These are phyloP conservation scores for Drosophila emarginata DNA, from an alignment of 2,888 invertebrate species.

Conservation along the genomic window DNA sequence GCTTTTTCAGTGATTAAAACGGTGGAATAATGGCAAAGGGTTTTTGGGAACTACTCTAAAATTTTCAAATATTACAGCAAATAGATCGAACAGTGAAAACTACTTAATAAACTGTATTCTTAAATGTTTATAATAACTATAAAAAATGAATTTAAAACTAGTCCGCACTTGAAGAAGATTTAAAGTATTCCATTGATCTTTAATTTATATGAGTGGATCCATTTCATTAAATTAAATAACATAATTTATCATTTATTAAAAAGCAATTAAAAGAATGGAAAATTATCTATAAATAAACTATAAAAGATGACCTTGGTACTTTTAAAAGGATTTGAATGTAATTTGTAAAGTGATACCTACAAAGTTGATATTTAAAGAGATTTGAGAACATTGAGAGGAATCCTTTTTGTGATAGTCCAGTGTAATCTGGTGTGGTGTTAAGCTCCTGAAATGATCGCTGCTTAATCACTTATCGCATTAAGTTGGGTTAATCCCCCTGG, in stretches of 20 bases:
- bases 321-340: neutral
- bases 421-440: constrained; percentile 25
- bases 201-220: no score
- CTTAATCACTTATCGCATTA: constrained; percentile 55
- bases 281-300: neutral
- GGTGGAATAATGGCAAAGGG: neutral
- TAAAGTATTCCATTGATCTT: no score
- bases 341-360: neutral
- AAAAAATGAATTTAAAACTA: no score
- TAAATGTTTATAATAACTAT: no score
- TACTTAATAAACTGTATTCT: no score
- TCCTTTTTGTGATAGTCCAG: constrained; percentile 1
- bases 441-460: constrained; percentile 35
- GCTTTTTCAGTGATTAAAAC: neutral
- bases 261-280: no score
- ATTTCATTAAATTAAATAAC: no score
- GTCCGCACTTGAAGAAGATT: no score
- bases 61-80: no score
- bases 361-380: neutral
- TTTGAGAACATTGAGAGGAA: neutral
- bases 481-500: constrained; percentile 37
- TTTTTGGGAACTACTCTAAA: neutral
- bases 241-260: no score
- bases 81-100: no score
- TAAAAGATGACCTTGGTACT: neutral